Percentiles rank a stretch among this genome's conserved stretches.
phyloP scores from a whole-genome alignment of 92 coral and sea anemone genomes.

The Heteractis magnifica region DNA sequence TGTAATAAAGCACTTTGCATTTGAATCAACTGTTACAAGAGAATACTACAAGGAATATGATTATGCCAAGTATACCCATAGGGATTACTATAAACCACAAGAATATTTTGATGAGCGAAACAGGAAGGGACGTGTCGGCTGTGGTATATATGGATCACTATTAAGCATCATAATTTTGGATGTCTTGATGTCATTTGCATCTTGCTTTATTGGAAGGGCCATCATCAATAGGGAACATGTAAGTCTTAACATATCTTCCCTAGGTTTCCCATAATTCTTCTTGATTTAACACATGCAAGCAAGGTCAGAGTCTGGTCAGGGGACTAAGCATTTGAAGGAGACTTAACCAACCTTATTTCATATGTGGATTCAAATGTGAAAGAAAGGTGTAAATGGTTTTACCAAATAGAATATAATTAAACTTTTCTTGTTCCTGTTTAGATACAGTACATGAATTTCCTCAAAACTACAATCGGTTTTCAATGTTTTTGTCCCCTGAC shows the following conservation, averaged over 20 bases:
- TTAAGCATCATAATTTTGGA: constrained; percentile 52
- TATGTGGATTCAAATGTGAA: no score
- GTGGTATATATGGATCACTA: constrained; percentile 56
- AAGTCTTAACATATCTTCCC: neutral
- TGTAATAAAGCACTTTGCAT: constrained; percentile 49
- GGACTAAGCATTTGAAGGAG: no score
- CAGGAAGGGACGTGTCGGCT: constrained; percentile 47
- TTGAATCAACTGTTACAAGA: constrained; percentile 60
- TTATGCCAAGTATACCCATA: constrained; percentile 22
- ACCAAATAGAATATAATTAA: no score
- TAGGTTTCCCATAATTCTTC: no score
- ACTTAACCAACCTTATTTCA: no score
- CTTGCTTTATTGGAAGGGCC: constrained; percentile 52
- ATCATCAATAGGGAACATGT: constrained; percentile 53
- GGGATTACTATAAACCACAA: constrained; percentile 39
- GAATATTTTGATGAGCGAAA: constrained; percentile 59
- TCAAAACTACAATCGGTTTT: no score
- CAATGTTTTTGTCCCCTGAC: no score
- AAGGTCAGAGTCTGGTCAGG: no score
- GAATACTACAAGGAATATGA: constrained; percentile 55
- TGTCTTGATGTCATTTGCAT: constrained; percentile 34
- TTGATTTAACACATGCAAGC: no score
- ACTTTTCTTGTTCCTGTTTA: no score
- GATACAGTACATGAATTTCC: no score
- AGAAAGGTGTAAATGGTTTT: no score